Evolutionary conservation across 2,888 invertebrate genomes (phyloP).

Genomic region (Mellilla xanthometata): DNA sequence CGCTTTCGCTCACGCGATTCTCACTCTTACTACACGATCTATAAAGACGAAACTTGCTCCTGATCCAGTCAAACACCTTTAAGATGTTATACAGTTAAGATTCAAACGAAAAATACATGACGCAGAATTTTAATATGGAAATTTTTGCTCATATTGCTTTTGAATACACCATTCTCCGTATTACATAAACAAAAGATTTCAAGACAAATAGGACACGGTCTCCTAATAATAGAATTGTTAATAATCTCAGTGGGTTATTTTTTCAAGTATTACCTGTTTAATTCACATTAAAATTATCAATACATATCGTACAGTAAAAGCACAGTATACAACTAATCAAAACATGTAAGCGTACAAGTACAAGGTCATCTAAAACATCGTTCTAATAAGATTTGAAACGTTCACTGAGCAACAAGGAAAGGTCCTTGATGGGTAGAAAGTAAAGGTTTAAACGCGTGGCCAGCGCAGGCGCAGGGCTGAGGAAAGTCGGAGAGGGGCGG

Average conservation of each 20-base stretch:
- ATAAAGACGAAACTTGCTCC: slow-evolving; percentile 62
- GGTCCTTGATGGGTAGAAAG: slow-evolving; percentile 79
- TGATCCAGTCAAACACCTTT: slow-evolving; percentile 36
- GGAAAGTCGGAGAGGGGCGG: slow-evolving; percentile 32
- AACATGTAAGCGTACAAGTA: too few relatives aligned
- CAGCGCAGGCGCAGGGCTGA: slow-evolving; percentile 27
- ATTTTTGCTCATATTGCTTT: slow-evolving; percentile 36
- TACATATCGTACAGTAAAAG: too few relatives aligned
- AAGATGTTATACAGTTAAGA: slow-evolving; percentile 54
- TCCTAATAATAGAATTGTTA: slow-evolving; percentile 2
- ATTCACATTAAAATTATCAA: too few relatives aligned
- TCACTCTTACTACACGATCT: slow-evolving; percentile 52
- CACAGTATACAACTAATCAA: too few relatives aligned
- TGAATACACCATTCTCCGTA: slow-evolving; percentile 28
- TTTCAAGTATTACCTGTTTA: too few relatives aligned
- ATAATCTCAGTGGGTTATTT: too few relatives aligned
- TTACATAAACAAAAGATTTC: slow-evolving; percentile 33
- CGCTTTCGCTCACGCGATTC: slow-evolving; percentile 73
- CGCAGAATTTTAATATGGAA: slow-evolving; percentile 43
- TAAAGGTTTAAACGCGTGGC: slow-evolving; percentile 66
- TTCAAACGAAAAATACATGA: slow-evolving; percentile 49
- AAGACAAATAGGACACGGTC: slow-evolving; percentile 1
- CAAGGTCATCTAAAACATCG: background rate
- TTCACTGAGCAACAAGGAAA: slow-evolving; percentile 49
- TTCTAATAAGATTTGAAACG: background rate